Conservation (phyloP, 2,888 invertebrate genomes). For the Acanthopleura granulata region DNA sequence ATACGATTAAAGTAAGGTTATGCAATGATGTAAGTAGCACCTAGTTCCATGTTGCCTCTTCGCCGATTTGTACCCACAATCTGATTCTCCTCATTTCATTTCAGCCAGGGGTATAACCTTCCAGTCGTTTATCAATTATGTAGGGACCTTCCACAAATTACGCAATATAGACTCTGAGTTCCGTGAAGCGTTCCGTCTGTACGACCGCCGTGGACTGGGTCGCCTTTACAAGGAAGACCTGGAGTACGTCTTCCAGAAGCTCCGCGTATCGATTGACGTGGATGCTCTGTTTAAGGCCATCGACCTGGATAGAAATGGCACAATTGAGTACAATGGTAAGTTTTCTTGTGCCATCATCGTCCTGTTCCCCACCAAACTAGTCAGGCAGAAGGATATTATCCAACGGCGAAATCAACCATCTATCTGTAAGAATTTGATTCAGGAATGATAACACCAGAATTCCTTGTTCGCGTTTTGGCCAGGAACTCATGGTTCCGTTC, state of each 20-base stretch:
- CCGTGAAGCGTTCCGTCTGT: constrained; percentile 6
- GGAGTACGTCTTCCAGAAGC: constrained; percentile 8
- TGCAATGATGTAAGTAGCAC: no score
- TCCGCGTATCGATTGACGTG: not conserved
- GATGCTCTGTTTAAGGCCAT: not conserved
- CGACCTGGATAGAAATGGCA: not conserved
- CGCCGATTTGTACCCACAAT: no score
- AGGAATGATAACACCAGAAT: no score
- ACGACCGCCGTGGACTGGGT: not conserved
- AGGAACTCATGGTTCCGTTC: no score
- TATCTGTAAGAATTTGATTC: no score
- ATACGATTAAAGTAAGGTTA: no score
- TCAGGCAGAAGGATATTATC: no score
- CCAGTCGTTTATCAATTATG: not conserved
- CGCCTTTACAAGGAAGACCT: constrained; percentile 2
- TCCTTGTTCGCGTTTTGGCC: no score
- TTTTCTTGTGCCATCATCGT: no score
- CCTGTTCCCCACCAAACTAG: no score
- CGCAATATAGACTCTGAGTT: not conserved
- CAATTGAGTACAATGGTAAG: constrained; percentile 10
- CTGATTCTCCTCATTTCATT: not conserved
- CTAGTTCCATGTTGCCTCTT: no score
- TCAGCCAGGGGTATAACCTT: constrained; percentile 5
- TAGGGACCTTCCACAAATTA: not conserved
- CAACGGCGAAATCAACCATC: no score